Evolutionary conservation across 2,797 vertebrate species (phyloP), one percentile per base, ranked within the genome.

Genomic region (Psittacula derbiana): DNA sequence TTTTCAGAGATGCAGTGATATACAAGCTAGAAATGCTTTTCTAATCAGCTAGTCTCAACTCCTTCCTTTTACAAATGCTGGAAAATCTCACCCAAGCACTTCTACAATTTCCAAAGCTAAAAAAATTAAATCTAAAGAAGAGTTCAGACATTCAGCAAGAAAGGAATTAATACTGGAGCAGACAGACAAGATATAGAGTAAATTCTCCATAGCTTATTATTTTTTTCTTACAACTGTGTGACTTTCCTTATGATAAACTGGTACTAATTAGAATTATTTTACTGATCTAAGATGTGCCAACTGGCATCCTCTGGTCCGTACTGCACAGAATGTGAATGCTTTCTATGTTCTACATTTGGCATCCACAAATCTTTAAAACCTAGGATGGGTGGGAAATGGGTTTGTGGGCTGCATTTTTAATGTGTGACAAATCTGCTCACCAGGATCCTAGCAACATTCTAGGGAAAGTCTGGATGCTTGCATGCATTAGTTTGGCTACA

Each of bases 1-100:
- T 86, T 88, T 96, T 96, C 87, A 81, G 89, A 95, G 84, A 85
- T 44, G 49, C 44, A 71, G 79, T 81, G 67, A 81, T 57, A 60
- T 60, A 92, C 9, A 6, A 79, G 87, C 62, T 83, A 90, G 46
- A 91, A 93, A 75, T 40, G 49, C 57, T 74, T 61, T 83, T 93
- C 71, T 55, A 72, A 94, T 83, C 85, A 81, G 80, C 82, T 83
- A 80, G 44, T 94, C 73, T 92, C 85, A 79, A 61, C 23, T 90
- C 30, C 49, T 78, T 69, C 55, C 25, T 76, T 4, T 79, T 28
- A 38, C 28, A 64, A 78, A 88, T 21, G 62, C 28, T 89, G 73
- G 24, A 83, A 50, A 88, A 61, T 53, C 40, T 96, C 83, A 70
- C 50, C 50, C n/a, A 11, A 44, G 43, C 52, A 40, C 33, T 72